Evolutionary conservation across 1,140 invertebrate species (phyloP).

Genomic region (Pogonognathellus flavescens): DNA sequence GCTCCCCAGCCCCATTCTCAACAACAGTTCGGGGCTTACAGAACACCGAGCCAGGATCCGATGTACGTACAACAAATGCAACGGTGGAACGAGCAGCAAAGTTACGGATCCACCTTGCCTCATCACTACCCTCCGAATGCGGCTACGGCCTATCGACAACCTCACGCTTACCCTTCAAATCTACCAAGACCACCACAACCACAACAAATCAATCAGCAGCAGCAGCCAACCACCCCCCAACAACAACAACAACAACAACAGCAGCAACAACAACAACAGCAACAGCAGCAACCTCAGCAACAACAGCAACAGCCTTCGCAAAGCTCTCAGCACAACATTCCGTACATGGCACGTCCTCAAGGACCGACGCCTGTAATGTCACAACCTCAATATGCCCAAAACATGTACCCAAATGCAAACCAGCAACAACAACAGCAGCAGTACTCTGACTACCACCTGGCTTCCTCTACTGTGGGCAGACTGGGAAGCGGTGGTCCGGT

Average conservation of each 20-base stretch:
- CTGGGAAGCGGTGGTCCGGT: conserved; percentile 24
- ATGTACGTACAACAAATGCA: conserved; percentile 66
- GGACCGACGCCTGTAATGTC: conserved; percentile 69
- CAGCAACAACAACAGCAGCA: conserved; percentile 42
- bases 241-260: conserved; percentile 59
- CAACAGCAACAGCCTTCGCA: conserved; percentile 62
- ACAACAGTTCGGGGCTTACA: conserved; percentile 69
- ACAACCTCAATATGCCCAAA: conserved; percentile 69
- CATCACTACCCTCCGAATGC: conserved; percentile 67
- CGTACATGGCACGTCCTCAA: conserved; percentile 74
- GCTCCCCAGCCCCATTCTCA: conserved; percentile 67
- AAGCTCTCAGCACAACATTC: conserved; percentile 68
- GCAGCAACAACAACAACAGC: conserved; percentile 58
- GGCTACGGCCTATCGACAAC: conserved; percentile 63
- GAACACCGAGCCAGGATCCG: conserved; percentile 66
- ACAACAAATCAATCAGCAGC: conserved; percentile 53
- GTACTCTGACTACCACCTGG: conserved; percentile 67
- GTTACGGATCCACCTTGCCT: conserved; percentile 59
- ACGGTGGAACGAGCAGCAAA: conserved; percentile 71
- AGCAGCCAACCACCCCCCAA: conserved; percentile 36
- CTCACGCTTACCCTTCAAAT: conserved; percentile 64
- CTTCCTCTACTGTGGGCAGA: conserved; percentile 50
- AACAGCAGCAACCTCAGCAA: conserved; percentile 64
- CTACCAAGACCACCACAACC: conserved; percentile 56
- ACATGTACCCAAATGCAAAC: conserved; percentile 66